phyloP scores from a whole-genome alignment of 2,888 invertebrate species.

The Drosophila emarginata region DNA sequence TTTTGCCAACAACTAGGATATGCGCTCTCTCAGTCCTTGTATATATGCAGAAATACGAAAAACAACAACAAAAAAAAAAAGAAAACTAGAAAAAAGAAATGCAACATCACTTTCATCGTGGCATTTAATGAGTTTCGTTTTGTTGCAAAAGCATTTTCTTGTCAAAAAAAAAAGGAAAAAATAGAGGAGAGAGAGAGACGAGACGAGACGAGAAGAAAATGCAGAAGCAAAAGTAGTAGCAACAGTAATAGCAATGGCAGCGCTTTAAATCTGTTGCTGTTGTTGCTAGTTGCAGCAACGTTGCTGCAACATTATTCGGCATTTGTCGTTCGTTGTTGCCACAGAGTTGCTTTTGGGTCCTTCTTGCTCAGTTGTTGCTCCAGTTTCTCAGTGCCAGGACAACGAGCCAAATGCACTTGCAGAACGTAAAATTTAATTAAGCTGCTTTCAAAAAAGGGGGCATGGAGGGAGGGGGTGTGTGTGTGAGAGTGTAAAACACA shows the following conservation, averaged over 20 bases:
- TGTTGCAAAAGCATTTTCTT: constrained; percentile 37
- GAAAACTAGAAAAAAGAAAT: not conserved
- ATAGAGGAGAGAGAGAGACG: too few species aligned
- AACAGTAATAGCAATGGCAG: not conserved
- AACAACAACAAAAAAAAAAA: not conserved
- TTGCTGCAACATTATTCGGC: constrained; percentile 5
- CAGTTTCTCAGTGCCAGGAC: constrained; percentile 7
- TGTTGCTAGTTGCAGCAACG: constrained; percentile 9
- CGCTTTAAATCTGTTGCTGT: constrained; percentile 47
- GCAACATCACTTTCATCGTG: constrained; percentile 21
- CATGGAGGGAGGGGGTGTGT: not conserved
- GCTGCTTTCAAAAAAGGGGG: constrained; percentile 40
- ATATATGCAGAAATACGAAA: not conserved
- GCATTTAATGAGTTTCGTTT: constrained; percentile 61
- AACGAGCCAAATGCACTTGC: not conserved
- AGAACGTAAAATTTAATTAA: constrained; percentile 61
- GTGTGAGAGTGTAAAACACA: too few species aligned
- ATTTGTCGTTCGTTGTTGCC: not conserved
- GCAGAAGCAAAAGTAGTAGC: not conserved
- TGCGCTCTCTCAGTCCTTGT: constrained; percentile 1
- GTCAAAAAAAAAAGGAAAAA: constrained; percentile 7
- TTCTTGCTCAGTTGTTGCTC: constrained; percentile 21
- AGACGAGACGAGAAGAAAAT: too few species aligned
- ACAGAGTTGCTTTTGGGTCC: not conserved
- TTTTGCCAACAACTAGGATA: not conserved